Percentiles rank a stretch among this genome's conserved stretches.
Conservation (phyloP, 2,888 invertebrate species). For the Chrysodeixis includens region DNA sequence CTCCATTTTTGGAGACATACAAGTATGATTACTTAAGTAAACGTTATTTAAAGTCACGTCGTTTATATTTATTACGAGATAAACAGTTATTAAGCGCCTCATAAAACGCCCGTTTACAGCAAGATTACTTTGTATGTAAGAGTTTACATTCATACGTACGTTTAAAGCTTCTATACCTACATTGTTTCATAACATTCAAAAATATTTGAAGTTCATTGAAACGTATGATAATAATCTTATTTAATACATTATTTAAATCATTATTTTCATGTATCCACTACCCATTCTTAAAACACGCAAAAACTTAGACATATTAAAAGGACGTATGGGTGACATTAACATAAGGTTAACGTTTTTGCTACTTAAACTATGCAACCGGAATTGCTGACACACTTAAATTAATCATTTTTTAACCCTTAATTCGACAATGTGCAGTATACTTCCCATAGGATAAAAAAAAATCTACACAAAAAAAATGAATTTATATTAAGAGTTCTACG, state of each 20-base stretch:
- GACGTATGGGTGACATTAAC: background rate
- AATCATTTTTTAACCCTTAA: background rate
- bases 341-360: constrained; percentile 4
- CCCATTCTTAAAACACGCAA: background rate
- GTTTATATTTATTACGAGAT: background rate
- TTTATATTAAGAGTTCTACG: no score
- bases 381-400: constrained; percentile 2
- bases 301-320: background rate
- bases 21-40: background rate
- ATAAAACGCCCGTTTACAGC: background rate
- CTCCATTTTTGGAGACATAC: background rate
- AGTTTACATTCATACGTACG: no score
- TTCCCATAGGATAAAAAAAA: no score
- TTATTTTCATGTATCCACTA: background rate
- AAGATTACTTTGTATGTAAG: background rate
- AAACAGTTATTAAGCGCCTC: no score
- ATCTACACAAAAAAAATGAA: no score
- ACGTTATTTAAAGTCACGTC: background rate
- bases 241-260: no score
- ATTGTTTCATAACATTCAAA: no score
- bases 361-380: constrained; percentile 6
- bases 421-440: no score
- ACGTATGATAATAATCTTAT: no score
- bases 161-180: no score
- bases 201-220: no score